Conservation (phyloP, 2,797 vertebrate species). For the Bradypodion pumilum region DNA sequence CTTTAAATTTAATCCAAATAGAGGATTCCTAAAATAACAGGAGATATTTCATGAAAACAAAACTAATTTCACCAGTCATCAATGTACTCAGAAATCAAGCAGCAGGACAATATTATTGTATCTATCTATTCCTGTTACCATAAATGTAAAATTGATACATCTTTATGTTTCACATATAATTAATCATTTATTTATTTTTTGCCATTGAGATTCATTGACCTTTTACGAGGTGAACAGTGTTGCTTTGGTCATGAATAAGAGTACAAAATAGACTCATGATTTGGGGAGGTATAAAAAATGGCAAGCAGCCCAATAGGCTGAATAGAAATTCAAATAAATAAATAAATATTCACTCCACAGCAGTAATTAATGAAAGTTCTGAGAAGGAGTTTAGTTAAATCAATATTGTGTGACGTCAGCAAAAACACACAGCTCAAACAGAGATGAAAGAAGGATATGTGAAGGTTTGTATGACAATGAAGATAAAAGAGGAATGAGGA, state of each 20-base stretch:
- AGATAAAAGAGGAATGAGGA: conserved; percentile 58
- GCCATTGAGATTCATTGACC: neutral
- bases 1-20: neutral
- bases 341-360: neutral
- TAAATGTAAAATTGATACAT: neutral
- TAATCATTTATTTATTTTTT: neutral
- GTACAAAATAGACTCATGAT: neutral
- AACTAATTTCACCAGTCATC: too few relatives aligned
- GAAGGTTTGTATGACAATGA: conserved; percentile 39
- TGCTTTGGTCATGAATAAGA: neutral
- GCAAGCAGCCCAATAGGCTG: neutral
- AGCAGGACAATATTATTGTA: neutral
- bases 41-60: too few relatives aligned
- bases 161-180: neutral
- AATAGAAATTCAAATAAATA: conserved; percentile 6
- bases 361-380: conserved; percentile 11
- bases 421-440: conserved; percentile 4
- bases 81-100: neutral
- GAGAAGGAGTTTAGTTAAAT: conserved; percentile 46
- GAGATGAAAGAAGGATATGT: conserved; percentile 52
- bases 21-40: neutral
- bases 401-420: conserved; percentile 10
- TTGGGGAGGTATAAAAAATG: neutral
- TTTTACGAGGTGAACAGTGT: neutral
- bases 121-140: neutral